A percentile compares a stretch with the other conserved stretches of the same genome.
Evolutionary conservation across 2,888 invertebrate species (phyloP).

Genomic region (Drosophila sordidapex): DNA sequence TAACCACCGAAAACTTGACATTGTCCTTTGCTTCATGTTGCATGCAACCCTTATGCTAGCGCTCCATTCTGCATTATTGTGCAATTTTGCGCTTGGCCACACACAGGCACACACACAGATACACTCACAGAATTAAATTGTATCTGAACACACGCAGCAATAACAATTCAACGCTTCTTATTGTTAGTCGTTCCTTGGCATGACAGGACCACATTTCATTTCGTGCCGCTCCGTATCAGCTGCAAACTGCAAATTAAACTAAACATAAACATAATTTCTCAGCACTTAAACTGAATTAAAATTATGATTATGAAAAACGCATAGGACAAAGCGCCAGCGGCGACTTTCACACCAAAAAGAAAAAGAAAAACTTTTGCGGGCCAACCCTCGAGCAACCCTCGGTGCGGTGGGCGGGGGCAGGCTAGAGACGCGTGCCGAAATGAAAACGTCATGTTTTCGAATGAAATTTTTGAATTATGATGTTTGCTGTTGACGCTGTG

Average conservation of each 20-base stretch:
- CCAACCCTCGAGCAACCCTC: conserved; percentile 45
- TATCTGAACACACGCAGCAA: conserved; percentile 29
- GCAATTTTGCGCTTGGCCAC: conserved; percentile 69
- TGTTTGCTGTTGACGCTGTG: conserved; percentile 65
- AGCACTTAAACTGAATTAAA: conserved; percentile 72
- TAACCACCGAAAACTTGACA: conserved; percentile 58
- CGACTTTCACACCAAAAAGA: conserved; percentile 65
- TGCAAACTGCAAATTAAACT: conserved; percentile 72
- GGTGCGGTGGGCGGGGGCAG: neutral
- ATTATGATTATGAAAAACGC: conserved; percentile 70
- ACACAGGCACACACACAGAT: conserved; percentile 17
- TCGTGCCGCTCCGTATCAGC: conserved; percentile 35
- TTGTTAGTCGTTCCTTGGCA: conserved; percentile 47
- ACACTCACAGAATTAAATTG: conserved; percentile 7
- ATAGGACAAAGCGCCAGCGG: conserved; percentile 36
- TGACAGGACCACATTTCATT: conserved; percentile 58
- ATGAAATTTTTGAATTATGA: conserved; percentile 81
- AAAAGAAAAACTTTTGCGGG: conserved; percentile 30
- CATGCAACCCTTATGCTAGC: conserved; percentile 43
- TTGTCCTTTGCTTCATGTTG: conserved; percentile 24
- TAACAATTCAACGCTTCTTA: conserved; percentile 50
- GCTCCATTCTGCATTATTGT: conserved; percentile 53
- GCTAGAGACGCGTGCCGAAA: conserved; percentile 67
- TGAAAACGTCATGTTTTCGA: conserved; percentile 79
- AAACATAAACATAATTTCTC: conserved; percentile 74